Evolutionary conservation across 1,140 invertebrate species (phyloP).

Genomic region (Vanessa tameamea): DNA sequence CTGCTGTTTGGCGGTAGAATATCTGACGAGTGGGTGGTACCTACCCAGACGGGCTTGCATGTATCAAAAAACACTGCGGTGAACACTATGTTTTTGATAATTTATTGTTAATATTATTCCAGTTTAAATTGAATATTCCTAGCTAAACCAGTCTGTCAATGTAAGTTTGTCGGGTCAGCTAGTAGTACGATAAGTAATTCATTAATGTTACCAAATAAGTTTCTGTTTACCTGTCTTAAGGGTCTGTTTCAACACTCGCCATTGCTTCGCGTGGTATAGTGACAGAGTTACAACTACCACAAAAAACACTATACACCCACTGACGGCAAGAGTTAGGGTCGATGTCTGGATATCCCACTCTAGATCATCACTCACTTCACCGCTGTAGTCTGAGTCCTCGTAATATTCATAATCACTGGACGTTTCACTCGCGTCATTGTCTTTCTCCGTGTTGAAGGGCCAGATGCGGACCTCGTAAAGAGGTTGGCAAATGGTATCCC

Average conservation of each 20-base stretch:
- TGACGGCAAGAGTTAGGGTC: slow-evolving; percentile 80
- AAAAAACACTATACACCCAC: slow-evolving; percentile 83
- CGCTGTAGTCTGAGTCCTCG: slow-evolving; percentile 64
- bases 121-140: too few relatives aligned
- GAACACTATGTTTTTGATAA: too few relatives aligned
- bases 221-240: slow-evolving; percentile 79
- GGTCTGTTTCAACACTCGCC: slow-evolving; percentile 82
- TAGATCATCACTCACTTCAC: slow-evolving; percentile 66
- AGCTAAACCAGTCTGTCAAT: too few relatives aligned
- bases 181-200: too few relatives aligned
- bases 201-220: background rate
- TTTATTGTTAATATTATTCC: too few relatives aligned
- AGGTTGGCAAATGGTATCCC: slow-evolving; percentile 84
- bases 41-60: too few relatives aligned
- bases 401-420: slow-evolving; percentile 69
- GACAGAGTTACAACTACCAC: slow-evolving; percentile 81
- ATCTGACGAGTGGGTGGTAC: too few relatives aligned
- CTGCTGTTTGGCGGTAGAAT: too few relatives aligned
- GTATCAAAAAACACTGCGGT: too few relatives aligned
- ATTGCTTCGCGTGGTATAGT: slow-evolving; percentile 82
- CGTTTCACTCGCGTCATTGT: slow-evolving; percentile 55
- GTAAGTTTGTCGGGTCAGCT: too few relatives aligned
- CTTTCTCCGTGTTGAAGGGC: slow-evolving; percentile 75
- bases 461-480: slow-evolving; percentile 82
- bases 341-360: slow-evolving; percentile 82